Evolutionary conservation across 2,113 vertebrate species (phyloP), one percentile per base, ranked within the genome.

Genomic region (Melozone crissalis): DNA sequence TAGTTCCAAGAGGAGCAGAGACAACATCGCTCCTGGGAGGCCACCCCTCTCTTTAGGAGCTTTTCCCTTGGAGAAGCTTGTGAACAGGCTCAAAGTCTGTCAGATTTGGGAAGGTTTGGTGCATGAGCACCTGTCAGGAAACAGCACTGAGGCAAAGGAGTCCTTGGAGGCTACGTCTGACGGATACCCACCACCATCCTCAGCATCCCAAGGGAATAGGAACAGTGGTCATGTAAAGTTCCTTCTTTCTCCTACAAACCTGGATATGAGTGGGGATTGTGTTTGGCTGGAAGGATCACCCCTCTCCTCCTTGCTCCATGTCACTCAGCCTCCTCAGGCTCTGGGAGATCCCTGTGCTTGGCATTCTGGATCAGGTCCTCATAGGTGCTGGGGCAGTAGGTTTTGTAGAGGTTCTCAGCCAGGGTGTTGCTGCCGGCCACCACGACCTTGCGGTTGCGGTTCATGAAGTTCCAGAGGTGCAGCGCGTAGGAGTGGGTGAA

Each of bases 401-500:
- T 89, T 63, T 93, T 97, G 87, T 97, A 98, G 13, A 98, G 95
- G 10, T 98, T 94, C 62, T 98, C 98, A 18, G 94, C 97, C 79
- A 98, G 81, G 0, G 97, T 97, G 62, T 98, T 97, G 94, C 98
- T 98, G 67, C 98, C 98, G 0, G 95, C 87, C 0, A 96, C 87
- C 88, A 98, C 97, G 0, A 59, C 41, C 84, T 58, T 97, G 65
- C 67, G 69, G 51, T 97, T 95, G 28, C 47, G 23, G 74, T 98
- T 98, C 98, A 98, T 98, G 90, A 97, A 97, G 87, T 98, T 98
- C 98, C 98, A 98, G 54, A 98, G 72, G 55, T 98, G 98, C 78
- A 98, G 87, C 0, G 97, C 98, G 0, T 98, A 98, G 31, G 98
- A 98, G 33, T 96, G 10, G 19, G 92, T 98, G 94, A 98, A 98